A percentile compares a stretch with the other conserved stretches of the same genome.
Evolutionary conservation across 37 sponge, comb jelly and placozoan species (phyloP).

Genomic region (Spongilla lacustris): DNA sequence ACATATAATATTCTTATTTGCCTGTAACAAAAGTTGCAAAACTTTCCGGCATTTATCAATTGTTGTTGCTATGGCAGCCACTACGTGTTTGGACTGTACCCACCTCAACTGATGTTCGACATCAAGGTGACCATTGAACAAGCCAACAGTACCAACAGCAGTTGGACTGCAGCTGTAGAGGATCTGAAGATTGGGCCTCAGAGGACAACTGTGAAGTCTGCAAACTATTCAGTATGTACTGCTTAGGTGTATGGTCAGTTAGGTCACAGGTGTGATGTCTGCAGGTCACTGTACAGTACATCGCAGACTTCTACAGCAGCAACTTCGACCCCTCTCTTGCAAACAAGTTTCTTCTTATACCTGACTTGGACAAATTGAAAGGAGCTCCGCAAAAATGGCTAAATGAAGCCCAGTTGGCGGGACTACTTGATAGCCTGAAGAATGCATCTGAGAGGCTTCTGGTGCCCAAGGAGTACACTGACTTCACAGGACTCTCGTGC

Average conservation of each 20-base stretch:
- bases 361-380: constrained; percentile 16
- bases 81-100: constrained; percentile 66
- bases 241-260: background rate
- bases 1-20: no score
- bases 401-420: background rate
- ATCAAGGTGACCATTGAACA: constrained; percentile 56
- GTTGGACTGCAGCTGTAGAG: constrained; percentile 42
- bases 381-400: background rate
- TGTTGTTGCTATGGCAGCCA: constrained; percentile 53
- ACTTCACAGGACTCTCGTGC: constrained; percentile 58
- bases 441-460: constrained; percentile 76
- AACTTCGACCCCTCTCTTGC: constrained; percentile 24
- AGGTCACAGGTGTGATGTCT: background rate
- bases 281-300: constrained; percentile 73
- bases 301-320: constrained; percentile 68
- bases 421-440: constrained; percentile 11
- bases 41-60: no score
- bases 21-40: no score
- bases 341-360: constrained; percentile 68
- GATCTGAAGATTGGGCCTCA: constrained; percentile 55
- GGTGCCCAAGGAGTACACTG: constrained; percentile 66
- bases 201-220: constrained; percentile 45
- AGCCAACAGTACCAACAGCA: constrained; percentile 21
- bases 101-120: constrained; percentile 54
- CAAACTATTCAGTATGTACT: constrained; percentile 21